Base-by-base conservation (phyloP, 2,113 vertebrate genomes). In the Leptobrachium leishanense region DNA sequence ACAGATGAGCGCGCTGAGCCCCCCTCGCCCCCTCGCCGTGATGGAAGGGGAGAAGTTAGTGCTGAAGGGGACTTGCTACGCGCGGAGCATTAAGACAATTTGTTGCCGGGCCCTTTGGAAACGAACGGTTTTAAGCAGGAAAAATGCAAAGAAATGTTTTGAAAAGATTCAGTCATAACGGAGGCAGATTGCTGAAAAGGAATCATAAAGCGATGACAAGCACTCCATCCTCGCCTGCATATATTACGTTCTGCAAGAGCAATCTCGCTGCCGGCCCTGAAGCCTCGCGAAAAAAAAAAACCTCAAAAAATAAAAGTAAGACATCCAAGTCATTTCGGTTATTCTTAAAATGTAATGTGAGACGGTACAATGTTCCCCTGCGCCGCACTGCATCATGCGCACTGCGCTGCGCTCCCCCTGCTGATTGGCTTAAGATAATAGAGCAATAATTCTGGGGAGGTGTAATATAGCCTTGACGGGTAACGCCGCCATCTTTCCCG, bases 41-140 rank as follows among this genome's bases (percentile, higher is more conserved):
- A 68, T 68, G 74, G 74, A 41, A 57, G 64, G 31, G 53, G 5
- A 63, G 13, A 50, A 39, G 5, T 53, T 20, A 31, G 66, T 31
- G 65, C 13, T 43, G 75, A 41, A 66, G 66, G 66, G 66, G 66
- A 46, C 44, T 31, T 68, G 44, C 74, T 2, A 1, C 50, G 31
- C 74, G 9, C n/a, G 50, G 75, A 50, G 66, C 41, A 76, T 76
- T 68, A 76, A 76, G 46, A 68, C 75, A 54, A 68, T 76, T 76
- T 76, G 65, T 68, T 55, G 75, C 65, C 2, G 53, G 67, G 66
- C 67, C 53, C 65, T 76, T 76, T 46, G 43, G 42, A 62, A 57
- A 13, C 6, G 75, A 68, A 41, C 20, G 50, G 53, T 68, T 68
- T 59, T 77, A 68, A 42, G 68, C 39, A 12, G 42, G 50, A 57